Evolutionary conservation across 2,113 vertebrate genomes (phyloP).

Genomic region (Cairina moschata): DNA sequence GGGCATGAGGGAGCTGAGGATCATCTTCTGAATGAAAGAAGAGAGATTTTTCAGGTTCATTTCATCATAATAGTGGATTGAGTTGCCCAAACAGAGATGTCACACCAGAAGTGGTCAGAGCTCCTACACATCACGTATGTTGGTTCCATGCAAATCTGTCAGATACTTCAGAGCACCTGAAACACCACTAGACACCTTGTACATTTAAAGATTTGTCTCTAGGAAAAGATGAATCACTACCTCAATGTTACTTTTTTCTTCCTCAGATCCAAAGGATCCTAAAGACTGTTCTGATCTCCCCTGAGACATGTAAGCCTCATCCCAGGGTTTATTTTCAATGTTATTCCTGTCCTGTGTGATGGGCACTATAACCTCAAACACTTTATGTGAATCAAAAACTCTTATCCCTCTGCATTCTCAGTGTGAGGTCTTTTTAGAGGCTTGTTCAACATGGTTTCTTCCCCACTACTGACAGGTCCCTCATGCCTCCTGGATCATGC

Average conservation of each 20-base stretch:
- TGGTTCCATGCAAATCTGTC: neutral
- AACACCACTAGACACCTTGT: neutral
- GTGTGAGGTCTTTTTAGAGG: neutral
- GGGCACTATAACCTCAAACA: neutral
- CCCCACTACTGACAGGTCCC: neutral
- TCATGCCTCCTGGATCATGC: neutral
- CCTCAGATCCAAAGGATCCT: neutral
- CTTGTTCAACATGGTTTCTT: neutral
- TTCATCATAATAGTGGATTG: neutral
- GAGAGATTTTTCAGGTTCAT: neutral
- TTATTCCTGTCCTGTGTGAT: neutral
- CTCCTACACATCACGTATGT: no score
- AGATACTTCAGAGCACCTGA: neutral
- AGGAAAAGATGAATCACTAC: neutral
- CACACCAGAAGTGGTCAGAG: neutral
- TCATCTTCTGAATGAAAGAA: neutral
- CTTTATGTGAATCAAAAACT: neutral
- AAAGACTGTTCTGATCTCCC: neutral
- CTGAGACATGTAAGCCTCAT: neutral
- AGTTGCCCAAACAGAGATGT: neutral
- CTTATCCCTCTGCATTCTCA: no score
- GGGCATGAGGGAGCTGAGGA: neutral
- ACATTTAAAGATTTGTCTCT: fast-evolving
- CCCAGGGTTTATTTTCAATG: neutral
- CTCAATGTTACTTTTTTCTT: neutral